A percentile compares a stretch with the other conserved stretches of the same genome.
Conservation (phyloP, 1,140 invertebrate genomes). For the Cecropterus lyciades region DNA sequence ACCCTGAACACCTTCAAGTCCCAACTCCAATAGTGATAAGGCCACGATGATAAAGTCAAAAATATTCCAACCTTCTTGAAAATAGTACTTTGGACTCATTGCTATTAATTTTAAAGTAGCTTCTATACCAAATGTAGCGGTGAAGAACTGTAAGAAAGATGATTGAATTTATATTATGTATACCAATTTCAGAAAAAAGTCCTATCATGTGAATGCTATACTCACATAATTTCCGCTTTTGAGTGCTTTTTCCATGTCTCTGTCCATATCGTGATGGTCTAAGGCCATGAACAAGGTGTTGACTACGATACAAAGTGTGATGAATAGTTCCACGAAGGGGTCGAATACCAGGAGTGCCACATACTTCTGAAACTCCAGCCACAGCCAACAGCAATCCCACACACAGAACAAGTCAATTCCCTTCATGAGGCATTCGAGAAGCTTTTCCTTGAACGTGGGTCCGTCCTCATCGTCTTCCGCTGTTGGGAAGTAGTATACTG, state of each 20-base stretch:
- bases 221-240: conserved; percentile 98
- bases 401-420: conserved; percentile 97
- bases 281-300: conserved; percentile 99
- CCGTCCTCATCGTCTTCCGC: conserved; percentile 94
- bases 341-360: conserved; percentile 97
- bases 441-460: conserved; percentile 94
- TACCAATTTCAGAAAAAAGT: neutral
- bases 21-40: conserved; percentile 96
- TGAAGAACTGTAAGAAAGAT: conserved; percentile 93
- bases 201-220: conserved; percentile 45
- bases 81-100: conserved; percentile 98
- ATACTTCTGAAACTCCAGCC: conserved; percentile 95
- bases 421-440: conserved; percentile 89
- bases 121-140: conserved; percentile 98
- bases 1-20: conserved; percentile 96
- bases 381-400: conserved; percentile 97
- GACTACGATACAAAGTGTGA: conserved; percentile 98
- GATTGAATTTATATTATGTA: conserved; percentile 1
- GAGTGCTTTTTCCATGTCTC: conserved; percentile 92
- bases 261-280: conserved; percentile 97
- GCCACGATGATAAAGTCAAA: conserved; percentile 99
- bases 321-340: conserved; percentile 99
- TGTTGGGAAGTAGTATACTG: conserved; percentile 97
- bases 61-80: conserved; percentile 99
- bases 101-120: conserved; percentile 97